Conservation (phyloP, 2,888 invertebrate species). For the Ophioninae sp. region DNA sequence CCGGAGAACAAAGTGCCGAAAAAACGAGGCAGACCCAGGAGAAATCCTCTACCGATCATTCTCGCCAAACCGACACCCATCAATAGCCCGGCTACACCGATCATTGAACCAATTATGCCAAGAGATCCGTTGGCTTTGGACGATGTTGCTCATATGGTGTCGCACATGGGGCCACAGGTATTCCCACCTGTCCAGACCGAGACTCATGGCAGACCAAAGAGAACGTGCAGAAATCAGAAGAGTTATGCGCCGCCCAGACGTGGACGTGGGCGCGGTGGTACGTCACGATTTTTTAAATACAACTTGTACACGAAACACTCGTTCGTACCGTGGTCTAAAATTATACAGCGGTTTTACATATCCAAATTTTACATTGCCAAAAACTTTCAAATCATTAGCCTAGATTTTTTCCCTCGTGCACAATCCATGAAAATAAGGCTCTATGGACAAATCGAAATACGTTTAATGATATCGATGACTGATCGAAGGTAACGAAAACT, state of each 20-base stretch:
- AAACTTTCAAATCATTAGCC: no score
- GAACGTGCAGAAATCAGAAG: constrained; percentile 78
- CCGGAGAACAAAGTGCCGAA: constrained; percentile 75
- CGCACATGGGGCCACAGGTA: constrained; percentile 27
- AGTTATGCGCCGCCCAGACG: constrained; percentile 80
- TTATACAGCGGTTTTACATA: neutral
- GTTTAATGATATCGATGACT: no score
- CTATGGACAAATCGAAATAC: no score
- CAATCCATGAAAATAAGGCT: no score
- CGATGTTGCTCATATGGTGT: constrained; percentile 60
- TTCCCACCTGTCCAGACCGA: constrained; percentile 74
- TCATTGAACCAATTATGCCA: constrained; percentile 61
- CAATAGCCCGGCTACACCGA: neutral
- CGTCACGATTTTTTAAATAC: constrained; percentile 35
- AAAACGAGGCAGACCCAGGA: constrained; percentile 78
- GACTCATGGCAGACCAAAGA: constrained; percentile 71
- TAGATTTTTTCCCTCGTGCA: no score
- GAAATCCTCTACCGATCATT: constrained; percentile 69
- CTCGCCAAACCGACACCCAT: constrained; percentile 45
- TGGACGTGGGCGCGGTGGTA: constrained; percentile 76
- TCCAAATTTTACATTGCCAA: no score
- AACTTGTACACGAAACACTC: neutral
- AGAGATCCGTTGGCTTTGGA: constrained; percentile 76
- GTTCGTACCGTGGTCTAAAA: no score
- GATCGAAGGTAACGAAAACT: no score